Percentiles rank a stretch among this genome's conserved stretches.
Evolutionary conservation across 2,888 invertebrate genomes (phyloP).

Genomic region (Caenorhabditis japonica): DNA sequence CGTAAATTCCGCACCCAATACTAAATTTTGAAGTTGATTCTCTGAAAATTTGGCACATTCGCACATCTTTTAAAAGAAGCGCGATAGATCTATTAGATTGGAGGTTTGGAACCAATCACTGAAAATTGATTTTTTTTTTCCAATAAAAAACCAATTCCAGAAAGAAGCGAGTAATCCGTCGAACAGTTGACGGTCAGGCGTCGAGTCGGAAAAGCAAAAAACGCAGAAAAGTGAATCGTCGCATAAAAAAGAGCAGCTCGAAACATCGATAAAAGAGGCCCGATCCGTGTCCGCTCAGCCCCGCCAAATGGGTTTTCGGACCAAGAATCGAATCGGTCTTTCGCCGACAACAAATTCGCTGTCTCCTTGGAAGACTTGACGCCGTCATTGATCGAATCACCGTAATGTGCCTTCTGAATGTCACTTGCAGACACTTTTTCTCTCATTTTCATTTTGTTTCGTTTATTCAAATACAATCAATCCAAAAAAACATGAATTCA

Average conservation of each 20-base stretch:
- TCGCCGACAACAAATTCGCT: constrained; percentile 25
- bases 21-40: no score
- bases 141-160: no score
- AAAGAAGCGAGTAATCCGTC: constrained; percentile 17
- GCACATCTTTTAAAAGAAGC: no score
- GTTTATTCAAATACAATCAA: constrained; percentile 18
- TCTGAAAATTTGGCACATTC: no score
- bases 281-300: constrained; percentile 26
- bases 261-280: neutral
- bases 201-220: constrained; percentile 22
- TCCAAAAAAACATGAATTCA: constrained; percentile 5
- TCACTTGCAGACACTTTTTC: constrained; percentile 19
- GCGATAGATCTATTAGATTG: no score
- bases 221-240: constrained; percentile 7
- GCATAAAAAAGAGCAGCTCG: neutral
- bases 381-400: constrained; percentile 10
- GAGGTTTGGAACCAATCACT: no score
- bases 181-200: constrained; percentile 52
- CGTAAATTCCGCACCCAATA: no score
- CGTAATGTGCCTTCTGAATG: constrained; percentile 20
- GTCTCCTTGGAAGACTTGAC: constrained; percentile 41
- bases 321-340: constrained; percentile 15
- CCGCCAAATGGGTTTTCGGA: constrained; percentile 18
- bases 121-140: no score
- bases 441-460: constrained; percentile 3